Evolutionary conservation across 2,113 vertebrate genomes (phyloP).

Genomic region (Megaleporinus macrocephalus): DNA sequence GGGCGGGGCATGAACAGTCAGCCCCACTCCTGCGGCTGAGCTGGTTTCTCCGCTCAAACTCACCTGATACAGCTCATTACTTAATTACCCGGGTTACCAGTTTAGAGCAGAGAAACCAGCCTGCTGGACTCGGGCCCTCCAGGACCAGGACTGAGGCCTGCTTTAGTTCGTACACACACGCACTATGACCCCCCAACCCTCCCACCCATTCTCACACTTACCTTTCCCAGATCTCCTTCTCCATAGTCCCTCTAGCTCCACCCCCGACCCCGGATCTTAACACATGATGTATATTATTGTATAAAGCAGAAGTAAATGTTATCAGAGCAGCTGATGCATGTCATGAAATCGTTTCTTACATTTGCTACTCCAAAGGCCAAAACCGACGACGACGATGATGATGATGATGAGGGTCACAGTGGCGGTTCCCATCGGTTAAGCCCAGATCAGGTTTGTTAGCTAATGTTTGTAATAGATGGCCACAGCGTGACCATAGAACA

Average conservation of each 20-base stretch:
- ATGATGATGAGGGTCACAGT: background rate
- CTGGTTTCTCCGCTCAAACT: background rate
- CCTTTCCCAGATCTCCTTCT: background rate
- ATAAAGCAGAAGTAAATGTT: constrained; percentile 58
- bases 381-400: too few species aligned
- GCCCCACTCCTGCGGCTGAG: background rate
- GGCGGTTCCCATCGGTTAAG: constrained; percentile 37
- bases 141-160: background rate
- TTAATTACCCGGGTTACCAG: background rate
- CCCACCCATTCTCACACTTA: background rate
- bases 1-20: background rate
- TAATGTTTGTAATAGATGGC: too few species aligned
- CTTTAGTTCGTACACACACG: constrained; percentile 8
- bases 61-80: background rate
- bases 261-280: constrained; percentile 65
- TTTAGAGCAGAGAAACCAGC: background rate
- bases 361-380: constrained; percentile 64
- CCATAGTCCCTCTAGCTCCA: constrained; percentile 26
- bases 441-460: background rate
- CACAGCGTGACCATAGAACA: background rate
- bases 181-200: constrained; percentile 26
- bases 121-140: background rate
- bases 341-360: constrained; percentile 69
- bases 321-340: constrained; percentile 74
- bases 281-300: constrained; percentile 70